Evolutionary conservation across 2,888 invertebrate species (phyloP), one percentile per base, ranked within the genome.

Genomic region (Patella ulyssiponensis): DNA sequence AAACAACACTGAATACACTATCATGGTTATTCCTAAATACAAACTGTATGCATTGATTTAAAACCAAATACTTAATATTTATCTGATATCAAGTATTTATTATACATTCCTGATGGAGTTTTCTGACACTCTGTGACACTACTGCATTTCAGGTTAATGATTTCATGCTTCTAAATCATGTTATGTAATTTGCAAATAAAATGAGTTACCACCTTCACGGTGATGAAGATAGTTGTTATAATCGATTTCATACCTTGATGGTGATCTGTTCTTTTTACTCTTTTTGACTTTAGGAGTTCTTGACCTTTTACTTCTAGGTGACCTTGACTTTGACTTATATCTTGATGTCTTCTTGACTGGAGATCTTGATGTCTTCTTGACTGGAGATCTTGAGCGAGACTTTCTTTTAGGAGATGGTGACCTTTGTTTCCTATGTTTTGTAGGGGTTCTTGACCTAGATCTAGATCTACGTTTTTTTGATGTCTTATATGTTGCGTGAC

Each of bases 281-380:
- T 81, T 81, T 27, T 77, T 79, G 14, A 71, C 74, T 70, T 76
- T 83, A 20, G 82, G 77, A 44, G 86, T 86, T 75, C 81, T 80
- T 77, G 83, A 86, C 73, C 83, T 84, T 56, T 82, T 81, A 70
- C 82, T 84, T 3, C 52, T 23, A 14, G 73, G 73, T 56, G 83
- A 80, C 69, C 79, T 83, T 70, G 81, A 71, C 44, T 79, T 78
- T 76, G 83, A 81, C 76, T 71, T 77, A 77, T 76, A 82, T 20
- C 74, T 77, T 51, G 79, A 77, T 64, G 75, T 81, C 69, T 81
- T 78, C 70, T 81, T 82, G 56, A 77, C 58, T 74, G 81, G 84
- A 77, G 79, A 79, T 71, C 73, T 75, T 27, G 53, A 27, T 64
- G 75, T 81, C 69, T 81, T 78, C 70, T 81, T 82, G 56, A 77